These are phyloP conservation scores for Danio rerio DNA, from an alignment of 2,113 vertebrate genomes.

Conservation along the genomic window DNA sequence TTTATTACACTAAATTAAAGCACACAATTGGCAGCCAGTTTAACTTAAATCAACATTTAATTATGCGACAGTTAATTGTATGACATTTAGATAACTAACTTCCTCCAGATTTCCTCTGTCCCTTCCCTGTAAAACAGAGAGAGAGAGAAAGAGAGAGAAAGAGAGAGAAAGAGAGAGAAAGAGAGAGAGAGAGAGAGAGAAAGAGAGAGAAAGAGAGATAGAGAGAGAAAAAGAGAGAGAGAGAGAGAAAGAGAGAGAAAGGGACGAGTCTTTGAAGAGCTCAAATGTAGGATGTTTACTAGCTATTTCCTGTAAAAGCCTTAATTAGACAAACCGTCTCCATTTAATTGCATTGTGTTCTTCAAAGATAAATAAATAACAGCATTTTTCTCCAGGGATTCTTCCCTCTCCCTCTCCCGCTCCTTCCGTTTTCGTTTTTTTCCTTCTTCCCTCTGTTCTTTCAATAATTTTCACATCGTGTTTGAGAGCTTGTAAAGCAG, in stretches of 20 bases:
- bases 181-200: neutral
- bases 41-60: neutral
- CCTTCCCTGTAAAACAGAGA: neutral
- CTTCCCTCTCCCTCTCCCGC: neutral
- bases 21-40: neutral
- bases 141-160: neutral
- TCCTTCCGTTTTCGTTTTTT: neutral
- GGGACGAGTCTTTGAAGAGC: slow-evolving; percentile 41
- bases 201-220: neutral
- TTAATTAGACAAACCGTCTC: slow-evolving; percentile 53
- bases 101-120: slow-evolving; percentile 19
- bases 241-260: neutral
- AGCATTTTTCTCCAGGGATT: slow-evolving; percentile 39
- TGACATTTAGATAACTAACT: neutral
- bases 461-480: slow-evolving; percentile 9
- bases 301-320: slow-evolving; percentile 48
- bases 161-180: neutral
- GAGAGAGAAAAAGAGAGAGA: neutral
- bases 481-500: slow-evolving; percentile 2
- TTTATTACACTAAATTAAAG: neutral
- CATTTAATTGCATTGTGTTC: slow-evolving; percentile 52
- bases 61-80: neutral
- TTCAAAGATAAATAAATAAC: slow-evolving; percentile 44
- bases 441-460: neutral
- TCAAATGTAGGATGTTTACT: slow-evolving; percentile 45